These are phyloP conservation scores for Pteropus rufus DNA, from an alignment of 2,797 vertebrate genomes.

Conservation along the genomic window DNA sequence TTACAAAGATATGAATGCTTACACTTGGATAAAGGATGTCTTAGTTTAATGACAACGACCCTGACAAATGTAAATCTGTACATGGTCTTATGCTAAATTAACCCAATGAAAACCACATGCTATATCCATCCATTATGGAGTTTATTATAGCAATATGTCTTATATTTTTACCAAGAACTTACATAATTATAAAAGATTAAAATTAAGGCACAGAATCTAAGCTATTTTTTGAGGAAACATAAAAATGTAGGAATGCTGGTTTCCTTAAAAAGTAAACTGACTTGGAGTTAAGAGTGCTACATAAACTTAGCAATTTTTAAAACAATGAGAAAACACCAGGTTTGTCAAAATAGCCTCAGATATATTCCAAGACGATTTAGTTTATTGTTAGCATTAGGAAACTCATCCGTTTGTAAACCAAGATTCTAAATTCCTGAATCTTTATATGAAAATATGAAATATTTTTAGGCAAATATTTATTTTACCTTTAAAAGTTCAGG, in stretches of 20 bases:
- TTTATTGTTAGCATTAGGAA: neutral
- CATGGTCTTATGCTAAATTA: neutral
- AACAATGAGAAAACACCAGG: constrained; percentile 4
- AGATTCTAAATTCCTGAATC: constrained; percentile 3
- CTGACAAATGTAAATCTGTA: neutral
- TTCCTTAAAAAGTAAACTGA: constrained; percentile 19
- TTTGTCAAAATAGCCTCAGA: constrained; percentile 27
- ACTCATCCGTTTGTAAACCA: neutral
- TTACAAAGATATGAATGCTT: neutral
- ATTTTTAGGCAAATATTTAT: constrained; percentile 31
- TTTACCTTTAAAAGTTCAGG: constrained; percentile 97
- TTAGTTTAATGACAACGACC: neutral
- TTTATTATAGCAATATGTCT: neutral
- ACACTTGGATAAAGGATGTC: neutral
- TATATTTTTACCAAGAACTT: constrained; percentile 19
- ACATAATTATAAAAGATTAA: constrained; percentile 28
- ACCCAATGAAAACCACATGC: neutral
- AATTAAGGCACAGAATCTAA: neutral
- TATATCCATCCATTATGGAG: neutral
- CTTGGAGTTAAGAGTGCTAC: neutral
- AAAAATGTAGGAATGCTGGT: constrained; percentile 15
- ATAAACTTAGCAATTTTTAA: constrained; percentile 10
- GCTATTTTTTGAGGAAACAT: neutral
- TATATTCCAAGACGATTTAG: neutral
- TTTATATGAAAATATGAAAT: constrained; percentile 24